A percentile compares a stretch with the other conserved stretches of the same genome.
Conservation (phyloP, 2,113 vertebrate genomes). For the Dicrurus megarhynchus region DNA sequence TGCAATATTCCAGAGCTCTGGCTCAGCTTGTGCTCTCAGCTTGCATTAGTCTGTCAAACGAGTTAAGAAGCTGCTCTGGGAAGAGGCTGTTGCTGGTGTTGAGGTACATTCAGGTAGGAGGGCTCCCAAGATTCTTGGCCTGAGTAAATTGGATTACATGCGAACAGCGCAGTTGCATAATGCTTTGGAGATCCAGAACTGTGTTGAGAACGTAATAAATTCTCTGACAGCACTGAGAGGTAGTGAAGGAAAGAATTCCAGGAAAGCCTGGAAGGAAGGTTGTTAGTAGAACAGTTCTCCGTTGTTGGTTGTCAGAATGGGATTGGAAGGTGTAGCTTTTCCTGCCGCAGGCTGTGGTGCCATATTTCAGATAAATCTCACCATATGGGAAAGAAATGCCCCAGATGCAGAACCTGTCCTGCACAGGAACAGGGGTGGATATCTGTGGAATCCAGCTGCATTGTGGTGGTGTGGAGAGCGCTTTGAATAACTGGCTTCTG, state of each 20-base stretch:
- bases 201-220: not conserved
- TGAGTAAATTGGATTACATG: not conserved
- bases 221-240: not conserved
- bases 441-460: not conserved
- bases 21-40: not conserved
- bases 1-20: not conserved
- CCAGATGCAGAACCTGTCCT: not conserved
- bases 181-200: not conserved
- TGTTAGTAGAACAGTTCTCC: not conserved
- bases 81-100: not conserved
- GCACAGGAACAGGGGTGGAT: not conserved
- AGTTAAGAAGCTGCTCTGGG: not conserved
- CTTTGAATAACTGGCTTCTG: not conserved
- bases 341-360: not conserved
- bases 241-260: not conserved
- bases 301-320: not conserved
- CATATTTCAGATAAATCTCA: not conserved
- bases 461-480: not conserved
- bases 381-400: not conserved
- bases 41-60: not conserved
- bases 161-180: not conserved
- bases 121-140: not conserved
- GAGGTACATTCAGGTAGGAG: not conserved
- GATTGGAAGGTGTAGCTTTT: not conserved
- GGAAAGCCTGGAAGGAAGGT: not conserved